phyloP scores from a whole-genome alignment of 2,113 vertebrate genomes.

The Etheostoma spectabile region DNA sequence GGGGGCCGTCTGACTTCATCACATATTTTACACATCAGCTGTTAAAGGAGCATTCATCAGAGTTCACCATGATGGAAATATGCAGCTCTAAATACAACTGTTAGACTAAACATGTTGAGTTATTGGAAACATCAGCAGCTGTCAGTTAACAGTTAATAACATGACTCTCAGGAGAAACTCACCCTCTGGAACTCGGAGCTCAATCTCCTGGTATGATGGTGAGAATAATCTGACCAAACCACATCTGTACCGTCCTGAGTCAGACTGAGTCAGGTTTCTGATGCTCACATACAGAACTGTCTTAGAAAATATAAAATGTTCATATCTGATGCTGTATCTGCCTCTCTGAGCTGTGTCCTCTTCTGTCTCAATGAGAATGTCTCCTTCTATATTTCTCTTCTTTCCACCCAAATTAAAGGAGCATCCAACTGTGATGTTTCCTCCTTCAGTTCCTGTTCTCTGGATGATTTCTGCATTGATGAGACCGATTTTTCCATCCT shows the following conservation, averaged over 20 bases:
- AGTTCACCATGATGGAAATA: not conserved
- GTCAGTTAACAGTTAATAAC: not conserved
- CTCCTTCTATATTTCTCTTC: no score
- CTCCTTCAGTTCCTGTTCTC: no score
- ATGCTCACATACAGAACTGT: constrained; percentile 35
- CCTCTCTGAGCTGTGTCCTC: no score
- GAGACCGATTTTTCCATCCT: no score
- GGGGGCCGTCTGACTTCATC: no score
- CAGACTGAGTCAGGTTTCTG: constrained; percentile 9
- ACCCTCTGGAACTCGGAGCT: constrained; percentile 31
- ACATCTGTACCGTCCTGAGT: constrained; percentile 38
- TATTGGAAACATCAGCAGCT: not conserved
- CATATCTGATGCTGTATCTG: constrained; percentile 4
- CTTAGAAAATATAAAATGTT: accelerated
- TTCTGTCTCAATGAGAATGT: no score
- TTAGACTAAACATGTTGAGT: not conserved
- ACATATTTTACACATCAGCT: not conserved
- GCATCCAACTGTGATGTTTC: no score
- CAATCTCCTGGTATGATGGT: not conserved
- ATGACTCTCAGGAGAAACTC: constrained; percentile 9
- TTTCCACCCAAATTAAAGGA: no score
- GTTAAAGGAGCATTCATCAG: not conserved
- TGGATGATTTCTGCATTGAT: no score
- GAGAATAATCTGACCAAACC: accelerated
- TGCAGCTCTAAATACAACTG: not conserved